A percentile compares a stretch with the other conserved stretches of the same genome.
phyloP scores from a whole-genome alignment of 2,888 invertebrate species.

The Ligdia adustata region DNA sequence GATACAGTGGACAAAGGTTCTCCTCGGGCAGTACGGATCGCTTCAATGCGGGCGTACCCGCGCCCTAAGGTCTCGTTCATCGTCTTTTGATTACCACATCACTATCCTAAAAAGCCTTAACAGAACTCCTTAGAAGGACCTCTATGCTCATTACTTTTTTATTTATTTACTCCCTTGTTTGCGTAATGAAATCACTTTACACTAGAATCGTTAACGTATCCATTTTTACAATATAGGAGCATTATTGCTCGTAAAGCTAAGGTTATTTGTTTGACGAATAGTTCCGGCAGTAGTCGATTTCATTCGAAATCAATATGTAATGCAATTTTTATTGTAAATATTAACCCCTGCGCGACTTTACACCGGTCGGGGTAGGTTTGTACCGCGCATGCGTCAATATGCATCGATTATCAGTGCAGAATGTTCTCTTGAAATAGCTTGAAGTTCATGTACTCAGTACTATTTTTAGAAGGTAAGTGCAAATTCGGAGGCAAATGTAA shows the following conservation, averaged over 20 bases:
- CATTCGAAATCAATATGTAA: constrained; percentile 8
- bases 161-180: constrained; percentile 6
- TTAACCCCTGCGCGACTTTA: constrained; percentile 9
- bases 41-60: constrained; percentile 86
- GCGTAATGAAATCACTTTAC: constrained; percentile 15
- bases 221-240: too few species aligned
- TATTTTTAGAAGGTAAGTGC: not conserved
- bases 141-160: constrained; percentile 7
- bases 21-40: constrained; percentile 81
- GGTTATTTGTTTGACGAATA: too few species aligned
- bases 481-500: not conserved
- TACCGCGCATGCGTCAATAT: constrained; percentile 15
- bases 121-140: not conserved
- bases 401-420: constrained; percentile 25
- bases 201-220: not conserved
- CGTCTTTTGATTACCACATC: constrained; percentile 26
- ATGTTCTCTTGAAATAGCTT: constrained; percentile 1
- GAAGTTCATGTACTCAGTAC: not conserved
- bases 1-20: constrained; percentile 61
- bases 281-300: not conserved
- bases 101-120: constrained; percentile 4
- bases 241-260: too few species aligned
- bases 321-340: constrained; percentile 9
- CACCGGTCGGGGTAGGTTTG: not conserved
- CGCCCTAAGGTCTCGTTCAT: constrained; percentile 88